Percentiles rank a stretch among this genome's conserved stretches.
Conservation (phyloP, 2,888 invertebrate genomes). For the Hydriomena furcata region DNA sequence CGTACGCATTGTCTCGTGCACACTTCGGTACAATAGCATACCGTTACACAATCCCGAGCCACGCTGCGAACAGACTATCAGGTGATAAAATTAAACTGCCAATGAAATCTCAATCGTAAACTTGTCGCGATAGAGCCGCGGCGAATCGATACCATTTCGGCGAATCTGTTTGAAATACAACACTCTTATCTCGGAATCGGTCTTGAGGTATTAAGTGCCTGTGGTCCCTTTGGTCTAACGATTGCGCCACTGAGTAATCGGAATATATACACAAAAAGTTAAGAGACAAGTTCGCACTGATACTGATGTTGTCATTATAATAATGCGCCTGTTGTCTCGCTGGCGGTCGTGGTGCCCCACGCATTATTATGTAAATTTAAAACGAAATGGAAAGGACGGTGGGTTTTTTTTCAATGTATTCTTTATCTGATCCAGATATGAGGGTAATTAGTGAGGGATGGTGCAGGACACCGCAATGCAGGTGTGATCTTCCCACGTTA, state of each 20-base stretch:
- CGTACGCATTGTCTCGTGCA: slow-evolving; percentile 63
- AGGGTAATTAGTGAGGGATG: slow-evolving; percentile 73
- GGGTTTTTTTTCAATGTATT: slow-evolving; percentile 58
- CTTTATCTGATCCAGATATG: slow-evolving; percentile 77
- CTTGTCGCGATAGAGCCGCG: slow-evolving; percentile 31
- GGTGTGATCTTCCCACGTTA: slow-evolving; percentile 71
- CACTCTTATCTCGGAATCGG: slow-evolving; percentile 47
- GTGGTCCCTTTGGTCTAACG: slow-evolving; percentile 29
- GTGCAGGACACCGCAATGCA: slow-evolving; percentile 51
- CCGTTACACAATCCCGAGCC: slow-evolving; percentile 52
- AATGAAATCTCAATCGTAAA: slow-evolving; percentile 34
- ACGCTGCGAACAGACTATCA: slow-evolving; percentile 40
- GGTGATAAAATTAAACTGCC: slow-evolving; percentile 40
- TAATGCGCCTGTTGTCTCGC: slow-evolving; percentile 62
- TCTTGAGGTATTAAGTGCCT: slow-evolving; percentile 41
- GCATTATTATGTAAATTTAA: slow-evolving; percentile 79
- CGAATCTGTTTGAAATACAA: slow-evolving; percentile 44
- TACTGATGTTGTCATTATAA: slow-evolving; percentile 64
- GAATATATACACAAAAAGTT: slow-evolving; percentile 50
- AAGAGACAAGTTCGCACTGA: slow-evolving; percentile 51
- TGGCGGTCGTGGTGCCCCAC: slow-evolving; percentile 73
- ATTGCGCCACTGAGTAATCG: slow-evolving; percentile 39
- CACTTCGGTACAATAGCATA: slow-evolving; percentile 47
- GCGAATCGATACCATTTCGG: slow-evolving; percentile 42
- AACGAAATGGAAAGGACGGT: slow-evolving; percentile 72